Evolutionary conservation across 2,888 invertebrate species (phyloP).

Genomic region (Lissonota sp.): DNA sequence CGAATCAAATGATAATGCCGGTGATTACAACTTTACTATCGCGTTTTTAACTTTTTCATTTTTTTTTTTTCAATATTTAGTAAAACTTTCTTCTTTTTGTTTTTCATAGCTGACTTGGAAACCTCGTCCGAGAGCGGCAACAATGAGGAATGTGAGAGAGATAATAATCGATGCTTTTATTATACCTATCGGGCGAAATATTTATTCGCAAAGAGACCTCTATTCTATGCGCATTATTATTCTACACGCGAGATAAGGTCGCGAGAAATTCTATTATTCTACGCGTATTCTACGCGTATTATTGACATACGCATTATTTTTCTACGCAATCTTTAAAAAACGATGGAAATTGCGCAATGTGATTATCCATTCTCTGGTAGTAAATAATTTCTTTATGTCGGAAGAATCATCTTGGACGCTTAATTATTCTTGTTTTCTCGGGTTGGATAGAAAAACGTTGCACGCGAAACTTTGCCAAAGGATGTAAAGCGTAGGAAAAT

Average conservation of each 20-base stretch:
- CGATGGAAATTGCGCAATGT: no score
- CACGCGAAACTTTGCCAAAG: no score
- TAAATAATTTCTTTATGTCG: no score
- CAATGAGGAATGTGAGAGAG: slow-evolving; percentile 48
- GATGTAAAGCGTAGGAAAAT: no score
- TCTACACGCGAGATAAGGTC: neutral
- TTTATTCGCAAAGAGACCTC: neutral
- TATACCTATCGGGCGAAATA: slow-evolving; percentile 1
- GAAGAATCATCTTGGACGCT: no score
- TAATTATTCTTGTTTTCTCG: no score
- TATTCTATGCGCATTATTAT: neutral
- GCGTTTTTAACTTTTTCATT: neutral
- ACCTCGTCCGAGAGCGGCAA: slow-evolving; percentile 59
- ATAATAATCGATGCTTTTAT: slow-evolving; percentile 16
- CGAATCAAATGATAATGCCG: neutral
- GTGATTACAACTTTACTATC: neutral
- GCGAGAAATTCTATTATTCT: no score
- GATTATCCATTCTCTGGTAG: no score
- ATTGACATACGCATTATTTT: neutral
- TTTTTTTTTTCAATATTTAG: no score
- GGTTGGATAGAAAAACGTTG: no score
- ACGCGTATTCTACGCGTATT: no score
- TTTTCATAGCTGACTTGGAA: slow-evolving; percentile 17
- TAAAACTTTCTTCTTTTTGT: slow-evolving; percentile 2
- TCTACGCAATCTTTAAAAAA: neutral